Base-by-base conservation (phyloP, 2,888 invertebrate species). In the Drosophila mercatorum region DNA sequence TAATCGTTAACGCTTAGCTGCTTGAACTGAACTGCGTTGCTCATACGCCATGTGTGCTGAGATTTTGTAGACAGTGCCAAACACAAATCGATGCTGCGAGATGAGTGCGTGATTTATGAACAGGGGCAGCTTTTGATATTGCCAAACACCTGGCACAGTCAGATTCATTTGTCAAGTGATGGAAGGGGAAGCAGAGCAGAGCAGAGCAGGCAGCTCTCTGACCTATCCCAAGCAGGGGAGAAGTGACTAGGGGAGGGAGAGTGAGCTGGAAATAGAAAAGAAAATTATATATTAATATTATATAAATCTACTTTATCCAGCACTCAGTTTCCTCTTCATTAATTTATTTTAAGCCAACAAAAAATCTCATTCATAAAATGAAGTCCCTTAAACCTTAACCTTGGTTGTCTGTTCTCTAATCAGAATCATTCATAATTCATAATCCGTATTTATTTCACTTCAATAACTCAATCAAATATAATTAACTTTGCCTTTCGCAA, bases 1-100 rank as follows among this genome's bases (percentile, higher is more conserved):
- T 73, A 81, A 81, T 80, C 87, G 83, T 86, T 75, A 83, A 78
- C 69, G 78, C 86, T 78, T 69, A 81, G 73, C 78, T 57, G 80
- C 59, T 69, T 57, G 69, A 73, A 58, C 72, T 80, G 66, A 64
- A 22, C 22, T 61, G 31, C 65, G 62, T 66, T 46, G 79, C 76
- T 52, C 64, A 83, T 88, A 88, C 85, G 80, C 82, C 71, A 57
- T 66, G 77, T 79, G 67, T 53, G 53, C 38, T 43, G 38, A 22
- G 22, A 12, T 22, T 22, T 31, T 43, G 41, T 22, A 55, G 22
- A 12, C 28, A 47, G 28, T 26, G 26, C 26, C 22, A 47, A 22
- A 61, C 46, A 70, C 69, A 61, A 76, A 82, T 82, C 73, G 72
- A 71, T 51, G 52, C 31, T 41, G 43, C 64, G 49, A 52, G n/a